Conservation (phyloP, 1,140 invertebrate genomes). For the Heliconius eleuchia region DNA sequence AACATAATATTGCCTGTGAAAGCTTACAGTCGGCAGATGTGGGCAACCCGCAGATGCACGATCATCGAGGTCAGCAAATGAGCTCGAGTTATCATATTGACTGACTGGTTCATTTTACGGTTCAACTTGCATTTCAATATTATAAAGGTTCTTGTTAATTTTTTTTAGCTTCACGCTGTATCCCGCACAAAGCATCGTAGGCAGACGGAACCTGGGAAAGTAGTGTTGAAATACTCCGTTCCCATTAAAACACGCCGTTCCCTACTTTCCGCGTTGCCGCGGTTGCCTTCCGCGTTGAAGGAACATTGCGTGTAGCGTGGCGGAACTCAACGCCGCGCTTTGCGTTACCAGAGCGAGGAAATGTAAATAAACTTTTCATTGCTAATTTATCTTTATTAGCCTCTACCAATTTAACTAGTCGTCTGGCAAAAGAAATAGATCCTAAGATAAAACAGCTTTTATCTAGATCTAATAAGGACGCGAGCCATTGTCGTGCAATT, state of each 20-base stretch:
- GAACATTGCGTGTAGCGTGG: too few species aligned
- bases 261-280: fast-evolving
- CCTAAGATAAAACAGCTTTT: slow-evolving; percentile 15
- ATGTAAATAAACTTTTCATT: neutral
- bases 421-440: slow-evolving; percentile 4
- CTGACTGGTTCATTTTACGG: neutral
- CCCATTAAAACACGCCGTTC: too few species aligned
- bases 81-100: neutral
- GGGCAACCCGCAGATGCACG: slow-evolving; percentile 22
- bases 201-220: too few species aligned
- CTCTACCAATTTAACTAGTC: neutral
- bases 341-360: neutral
- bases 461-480: slow-evolving; percentile 16
- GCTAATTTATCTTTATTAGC: slow-evolving; percentile 10
- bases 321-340: too few species aligned
- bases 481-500: slow-evolving; percentile 5
- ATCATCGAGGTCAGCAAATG: slow-evolving; percentile 17
- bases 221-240: too few species aligned
- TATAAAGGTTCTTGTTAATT: neutral
- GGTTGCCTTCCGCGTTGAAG: too few species aligned
- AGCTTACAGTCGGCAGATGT: slow-evolving; percentile 30
- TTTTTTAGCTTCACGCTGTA: too few species aligned
- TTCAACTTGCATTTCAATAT: neutral
- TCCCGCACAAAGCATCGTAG: too few species aligned
- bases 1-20: neutral